Percentiles rank a stretch among this genome's conserved stretches.
Evolutionary conservation across 2,888 invertebrate genomes (phyloP).

Genomic region (Philereme transversata): DNA sequence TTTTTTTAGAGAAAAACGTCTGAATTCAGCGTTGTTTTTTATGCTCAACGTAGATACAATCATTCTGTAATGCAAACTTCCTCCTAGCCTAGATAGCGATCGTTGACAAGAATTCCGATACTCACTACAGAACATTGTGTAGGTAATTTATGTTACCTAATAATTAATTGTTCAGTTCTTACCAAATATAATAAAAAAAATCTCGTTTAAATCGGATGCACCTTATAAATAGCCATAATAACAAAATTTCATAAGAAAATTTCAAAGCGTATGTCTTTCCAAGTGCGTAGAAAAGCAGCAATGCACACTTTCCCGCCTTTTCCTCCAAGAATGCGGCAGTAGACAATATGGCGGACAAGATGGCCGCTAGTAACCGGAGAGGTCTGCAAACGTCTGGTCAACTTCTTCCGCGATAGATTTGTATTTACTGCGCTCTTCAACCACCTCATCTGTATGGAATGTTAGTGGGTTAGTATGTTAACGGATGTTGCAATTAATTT

Average conservation of each 20-base stretch:
- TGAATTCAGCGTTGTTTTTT: too few relatives aligned
- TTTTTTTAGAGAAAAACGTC: too few relatives aligned
- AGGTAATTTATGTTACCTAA: too few relatives aligned
- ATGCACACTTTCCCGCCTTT: constrained; percentile 45
- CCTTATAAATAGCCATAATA: too few relatives aligned
- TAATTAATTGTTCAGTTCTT: too few relatives aligned
- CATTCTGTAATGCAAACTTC: too few relatives aligned
- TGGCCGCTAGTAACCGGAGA: constrained; percentile 91
- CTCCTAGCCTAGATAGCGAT: too few relatives aligned
- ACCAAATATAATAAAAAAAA: too few relatives aligned
- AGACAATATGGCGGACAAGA: constrained; percentile 22
- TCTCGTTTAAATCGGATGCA: too few relatives aligned
- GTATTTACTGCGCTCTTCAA: constrained; percentile 97
- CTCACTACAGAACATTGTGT: too few relatives aligned
- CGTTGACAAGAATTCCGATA: too few relatives aligned
- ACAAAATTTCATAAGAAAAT: constrained; percentile 10
- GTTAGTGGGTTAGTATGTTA: constrained; percentile 54
- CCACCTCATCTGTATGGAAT: constrained; percentile 90
- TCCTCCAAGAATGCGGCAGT: constrained; percentile 51
- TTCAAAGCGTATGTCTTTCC: constrained; percentile 28
- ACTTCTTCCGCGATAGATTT: constrained; percentile 99
- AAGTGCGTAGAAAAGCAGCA: constrained; percentile 33
- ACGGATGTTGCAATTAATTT: neutral
- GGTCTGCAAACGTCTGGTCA: constrained; percentile 97
- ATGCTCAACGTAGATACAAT: too few relatives aligned